Conservation (phyloP, 92 coral and sea anemone species). For the Phenganax subtilis region DNA sequence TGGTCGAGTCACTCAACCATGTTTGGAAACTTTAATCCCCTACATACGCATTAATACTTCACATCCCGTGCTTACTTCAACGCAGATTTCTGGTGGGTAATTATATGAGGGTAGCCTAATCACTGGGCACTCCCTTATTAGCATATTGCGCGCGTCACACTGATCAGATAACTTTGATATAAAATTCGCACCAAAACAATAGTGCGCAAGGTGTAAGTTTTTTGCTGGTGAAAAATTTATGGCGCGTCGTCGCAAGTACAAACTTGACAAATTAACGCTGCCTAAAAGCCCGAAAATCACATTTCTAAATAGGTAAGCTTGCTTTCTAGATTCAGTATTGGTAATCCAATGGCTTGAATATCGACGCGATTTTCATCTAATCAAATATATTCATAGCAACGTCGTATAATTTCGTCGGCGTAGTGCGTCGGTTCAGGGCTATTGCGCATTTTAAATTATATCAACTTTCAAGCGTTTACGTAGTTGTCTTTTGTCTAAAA, state of each 20-base stretch:
- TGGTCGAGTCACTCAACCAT: too few species aligned
- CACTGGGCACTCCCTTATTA: constrained; percentile 1
- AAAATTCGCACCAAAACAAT: neutral
- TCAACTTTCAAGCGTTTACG: too few species aligned
- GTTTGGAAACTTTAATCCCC: too few species aligned
- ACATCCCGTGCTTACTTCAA: too few species aligned
- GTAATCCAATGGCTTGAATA: neutral
- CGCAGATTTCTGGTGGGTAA: too few species aligned
- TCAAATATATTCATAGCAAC: too few species aligned
- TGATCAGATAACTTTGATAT: neutral
- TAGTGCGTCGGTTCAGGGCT: too few species aligned
- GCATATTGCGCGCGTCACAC: constrained; percentile 6
- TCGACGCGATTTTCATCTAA: too few species aligned
- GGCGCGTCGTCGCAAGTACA: constrained; percentile 17
- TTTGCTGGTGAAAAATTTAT: neutral
- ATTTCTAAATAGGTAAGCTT: neutral
- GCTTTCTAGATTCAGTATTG: neutral
- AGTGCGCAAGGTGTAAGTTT: neutral
- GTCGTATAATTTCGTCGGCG: too few species aligned
- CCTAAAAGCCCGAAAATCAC: neutral
- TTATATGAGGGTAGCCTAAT: neutral
- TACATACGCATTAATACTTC: too few species aligned
- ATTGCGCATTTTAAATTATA: too few species aligned
- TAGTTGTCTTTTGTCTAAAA: too few species aligned
- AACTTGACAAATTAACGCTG: neutral